Conservation (phyloP, 2,113 vertebrate genomes). For the Cynopterus brachyotis region DNA sequence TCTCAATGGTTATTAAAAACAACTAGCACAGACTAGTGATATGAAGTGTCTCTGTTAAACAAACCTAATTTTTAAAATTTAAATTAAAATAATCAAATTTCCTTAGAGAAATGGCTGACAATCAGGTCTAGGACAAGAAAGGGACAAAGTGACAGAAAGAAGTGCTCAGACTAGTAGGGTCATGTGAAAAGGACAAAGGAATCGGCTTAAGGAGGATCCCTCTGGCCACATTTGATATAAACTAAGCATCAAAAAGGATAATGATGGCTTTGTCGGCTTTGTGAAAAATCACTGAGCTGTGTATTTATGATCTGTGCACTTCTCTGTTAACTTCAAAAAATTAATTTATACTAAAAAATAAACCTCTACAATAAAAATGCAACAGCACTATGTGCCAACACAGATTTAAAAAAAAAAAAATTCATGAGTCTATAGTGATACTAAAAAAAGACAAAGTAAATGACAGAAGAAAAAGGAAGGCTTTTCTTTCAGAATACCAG, state of each 20-base stretch:
- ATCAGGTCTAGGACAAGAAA: background rate
- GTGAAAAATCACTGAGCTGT: background rate
- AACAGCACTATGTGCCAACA: background rate
- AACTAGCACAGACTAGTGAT: background rate
- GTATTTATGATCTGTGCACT: background rate
- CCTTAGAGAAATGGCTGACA: background rate
- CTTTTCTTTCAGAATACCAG: background rate
- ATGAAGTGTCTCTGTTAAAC: background rate
- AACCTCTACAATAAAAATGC: background rate
- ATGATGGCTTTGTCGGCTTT: background rate
- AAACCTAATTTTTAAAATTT: background rate
- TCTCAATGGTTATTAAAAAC: slow-evolving; percentile 20
- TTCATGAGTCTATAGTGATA: background rate
- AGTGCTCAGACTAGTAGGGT: background rate
- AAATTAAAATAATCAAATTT: background rate
- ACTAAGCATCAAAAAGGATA: background rate
- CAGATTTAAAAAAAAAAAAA: background rate
- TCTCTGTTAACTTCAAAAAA: background rate
- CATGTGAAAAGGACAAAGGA: background rate
- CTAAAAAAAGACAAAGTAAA: background rate
- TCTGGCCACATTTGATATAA: background rate
- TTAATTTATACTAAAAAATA: background rate
- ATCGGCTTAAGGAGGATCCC: background rate
- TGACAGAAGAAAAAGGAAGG: background rate
- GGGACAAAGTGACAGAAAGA: background rate